Conservation (phyloP, 2,797 vertebrate genomes). For the Sorex maritimensis region DNA sequence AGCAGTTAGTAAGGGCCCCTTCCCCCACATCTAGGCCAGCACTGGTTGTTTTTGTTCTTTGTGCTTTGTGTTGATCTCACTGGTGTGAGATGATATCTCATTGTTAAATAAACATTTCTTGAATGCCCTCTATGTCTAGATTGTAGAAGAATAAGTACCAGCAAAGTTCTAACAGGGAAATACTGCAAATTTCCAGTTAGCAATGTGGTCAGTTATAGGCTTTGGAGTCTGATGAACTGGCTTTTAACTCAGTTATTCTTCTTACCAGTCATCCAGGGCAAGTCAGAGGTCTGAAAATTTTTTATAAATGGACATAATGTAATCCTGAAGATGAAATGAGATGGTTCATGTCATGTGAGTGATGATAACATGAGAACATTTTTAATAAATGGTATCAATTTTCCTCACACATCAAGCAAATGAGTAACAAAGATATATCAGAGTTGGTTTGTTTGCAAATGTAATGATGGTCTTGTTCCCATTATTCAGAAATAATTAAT, state of each 20-base stretch:
- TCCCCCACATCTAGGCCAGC: too few species aligned
- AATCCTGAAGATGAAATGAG: not conserved
- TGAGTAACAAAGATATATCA: not conserved
- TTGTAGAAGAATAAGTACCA: conserved; percentile 48
- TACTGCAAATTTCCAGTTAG: not conserved
- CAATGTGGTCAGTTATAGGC: not conserved
- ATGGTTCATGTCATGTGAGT: conserved; percentile 9
- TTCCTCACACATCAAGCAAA: not conserved
- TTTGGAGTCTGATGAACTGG: not conserved
- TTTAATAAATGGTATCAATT: conserved; percentile 1
- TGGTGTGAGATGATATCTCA: too few species aligned
- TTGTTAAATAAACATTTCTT: conserved; percentile 35
- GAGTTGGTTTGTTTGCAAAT: not conserved
- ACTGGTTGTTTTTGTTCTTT: too few species aligned
- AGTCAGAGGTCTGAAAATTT: conserved; percentile 12
- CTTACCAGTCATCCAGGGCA: not conserved
- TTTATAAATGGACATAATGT: conserved; percentile 35
- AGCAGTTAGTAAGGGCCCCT: too few species aligned
- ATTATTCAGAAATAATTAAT: too few species aligned
- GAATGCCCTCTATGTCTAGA: not conserved
- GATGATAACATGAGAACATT: not conserved
- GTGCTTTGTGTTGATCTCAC: too few species aligned
- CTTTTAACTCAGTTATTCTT: not conserved
- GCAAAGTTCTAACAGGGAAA: conserved; percentile 33
- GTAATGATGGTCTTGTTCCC: too few species aligned